phyloP scores from a whole-genome alignment of 2,113 vertebrate species.

The Pagrus major region DNA sequence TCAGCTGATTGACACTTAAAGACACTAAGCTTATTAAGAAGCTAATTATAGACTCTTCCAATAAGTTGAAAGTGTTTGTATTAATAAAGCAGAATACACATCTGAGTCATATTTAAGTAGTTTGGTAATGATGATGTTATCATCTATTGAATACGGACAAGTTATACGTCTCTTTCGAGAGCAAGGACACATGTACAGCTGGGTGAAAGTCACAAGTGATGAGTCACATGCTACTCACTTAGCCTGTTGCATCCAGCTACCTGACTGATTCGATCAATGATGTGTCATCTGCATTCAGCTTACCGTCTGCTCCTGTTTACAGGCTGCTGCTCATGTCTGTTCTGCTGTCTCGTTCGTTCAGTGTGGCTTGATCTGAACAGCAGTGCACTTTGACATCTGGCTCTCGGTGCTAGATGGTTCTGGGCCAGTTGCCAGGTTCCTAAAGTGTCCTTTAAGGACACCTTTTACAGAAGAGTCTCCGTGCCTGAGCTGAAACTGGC shows the following conservation, averaged over 20 bases:
- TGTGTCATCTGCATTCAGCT: constrained; percentile 10
- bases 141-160: not conserved
- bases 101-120: not conserved
- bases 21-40: not conserved
- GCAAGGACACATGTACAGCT: not conserved
- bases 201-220: constrained; percentile 1
- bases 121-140: not conserved
- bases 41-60: not conserved
- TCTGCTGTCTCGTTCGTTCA: not conserved
- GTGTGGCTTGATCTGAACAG: not conserved
- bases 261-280: constrained; percentile 5
- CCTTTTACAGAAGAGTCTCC: not conserved
- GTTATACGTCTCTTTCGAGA: not conserved
- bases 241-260: not conserved
- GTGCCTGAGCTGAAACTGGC: not conserved
- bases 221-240: not conserved
- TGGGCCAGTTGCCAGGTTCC: constrained; percentile 17
- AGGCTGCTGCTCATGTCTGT: constrained; percentile 9
- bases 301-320: constrained; percentile 14
- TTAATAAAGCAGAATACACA: not conserved
- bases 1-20: constrained; percentile 6
- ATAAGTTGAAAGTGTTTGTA: not conserved
- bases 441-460: not conserved
- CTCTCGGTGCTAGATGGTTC: not conserved
- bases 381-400: constrained; percentile 19